A percentile compares a stretch with the other conserved stretches of the same genome.
phyloP scores from a whole-genome alignment of 2,888 invertebrate species.

The Troides helena region DNA sequence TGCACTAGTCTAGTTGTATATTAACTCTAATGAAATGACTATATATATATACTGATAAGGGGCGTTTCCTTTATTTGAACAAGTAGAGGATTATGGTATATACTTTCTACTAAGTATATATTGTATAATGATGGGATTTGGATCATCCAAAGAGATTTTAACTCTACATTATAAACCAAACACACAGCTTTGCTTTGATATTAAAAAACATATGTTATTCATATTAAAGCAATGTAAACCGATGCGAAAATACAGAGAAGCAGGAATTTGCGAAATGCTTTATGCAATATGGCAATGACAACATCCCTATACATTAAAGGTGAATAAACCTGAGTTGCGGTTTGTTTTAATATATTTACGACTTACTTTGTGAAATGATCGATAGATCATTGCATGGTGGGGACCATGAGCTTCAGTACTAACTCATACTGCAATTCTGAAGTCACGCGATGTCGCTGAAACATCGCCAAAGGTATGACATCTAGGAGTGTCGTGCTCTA shows the following conservation, averaged over 20 bases:
- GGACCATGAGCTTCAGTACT: conserved; percentile 48
- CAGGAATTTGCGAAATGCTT: conserved; percentile 6
- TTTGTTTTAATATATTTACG: conserved; percentile 64
- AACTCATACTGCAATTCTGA: conserved; percentile 28
- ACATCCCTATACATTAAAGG: conserved; percentile 5
- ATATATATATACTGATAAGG: too few species aligned
- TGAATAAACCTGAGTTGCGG: conserved; percentile 43
- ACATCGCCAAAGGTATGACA: conserved; percentile 37
- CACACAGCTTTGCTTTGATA: not conserved
- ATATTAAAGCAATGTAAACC: conserved; percentile 5
- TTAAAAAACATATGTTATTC: too few species aligned
- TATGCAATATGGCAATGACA: conserved; percentile 19
- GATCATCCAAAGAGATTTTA: not conserved
- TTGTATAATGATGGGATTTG: too few species aligned
- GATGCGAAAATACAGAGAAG: conserved; percentile 11
- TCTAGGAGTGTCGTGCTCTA: conserved; percentile 30
- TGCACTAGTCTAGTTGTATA: too few species aligned
- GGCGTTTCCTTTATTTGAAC: too few species aligned
- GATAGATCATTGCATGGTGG: conserved; percentile 58
- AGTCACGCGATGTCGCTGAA: conserved; percentile 48
- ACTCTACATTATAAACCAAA: not conserved
- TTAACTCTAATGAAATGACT: too few species aligned
- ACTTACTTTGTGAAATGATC: conserved; percentile 71
- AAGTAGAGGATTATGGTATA: too few species aligned
- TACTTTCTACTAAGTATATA: too few species aligned